Evolutionary conservation across 92 coral and sea anemone genomes (phyloP).

Genomic region (Porites divaricata): DNA sequence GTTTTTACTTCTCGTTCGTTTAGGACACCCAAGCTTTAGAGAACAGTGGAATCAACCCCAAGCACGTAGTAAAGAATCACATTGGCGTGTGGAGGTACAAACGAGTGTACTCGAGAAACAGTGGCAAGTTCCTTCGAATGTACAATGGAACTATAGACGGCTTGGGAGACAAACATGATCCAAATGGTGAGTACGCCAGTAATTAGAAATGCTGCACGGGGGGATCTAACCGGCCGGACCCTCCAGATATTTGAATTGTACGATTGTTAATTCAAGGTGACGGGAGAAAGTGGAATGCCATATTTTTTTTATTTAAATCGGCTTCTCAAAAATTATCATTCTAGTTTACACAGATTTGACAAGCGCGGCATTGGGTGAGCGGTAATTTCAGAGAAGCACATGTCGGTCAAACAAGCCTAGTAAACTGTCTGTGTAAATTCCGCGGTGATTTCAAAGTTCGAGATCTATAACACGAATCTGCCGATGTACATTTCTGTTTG

Average conservation of each 20-base stretch:
- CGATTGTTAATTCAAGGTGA: neutral
- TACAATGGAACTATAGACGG: conserved; percentile 65
- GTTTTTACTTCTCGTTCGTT: conserved; percentile 1
- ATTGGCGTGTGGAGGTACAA: conserved; percentile 29
- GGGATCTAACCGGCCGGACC: neutral
- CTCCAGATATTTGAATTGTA: neutral
- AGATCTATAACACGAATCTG: neutral
- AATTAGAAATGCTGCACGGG: neutral
- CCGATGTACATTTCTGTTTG: conserved; percentile 1
- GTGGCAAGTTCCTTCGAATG: conserved; percentile 68
- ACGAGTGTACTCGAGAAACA: conserved; percentile 72
- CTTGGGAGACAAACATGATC: conserved; percentile 49
- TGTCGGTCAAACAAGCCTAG: neutral
- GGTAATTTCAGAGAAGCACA: neutral
- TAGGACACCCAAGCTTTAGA: conserved; percentile 36
- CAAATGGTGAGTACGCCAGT: conserved; percentile 55
- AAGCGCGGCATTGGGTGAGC: neutral
- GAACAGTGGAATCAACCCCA: conserved; percentile 60
- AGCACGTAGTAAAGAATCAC: conserved; percentile 6
- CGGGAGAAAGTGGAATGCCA: neutral
- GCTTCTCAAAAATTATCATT: neutral
- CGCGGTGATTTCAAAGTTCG: conserved; percentile 18
- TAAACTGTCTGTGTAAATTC: conserved; percentile 19
- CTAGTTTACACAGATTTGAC: neutral
- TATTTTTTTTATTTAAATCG: neutral